A percentile compares a stretch with the other conserved stretches of the same genome.
Evolutionary conservation across 2,113 vertebrate species (phyloP).

Genomic region (Pavo muticus): DNA sequence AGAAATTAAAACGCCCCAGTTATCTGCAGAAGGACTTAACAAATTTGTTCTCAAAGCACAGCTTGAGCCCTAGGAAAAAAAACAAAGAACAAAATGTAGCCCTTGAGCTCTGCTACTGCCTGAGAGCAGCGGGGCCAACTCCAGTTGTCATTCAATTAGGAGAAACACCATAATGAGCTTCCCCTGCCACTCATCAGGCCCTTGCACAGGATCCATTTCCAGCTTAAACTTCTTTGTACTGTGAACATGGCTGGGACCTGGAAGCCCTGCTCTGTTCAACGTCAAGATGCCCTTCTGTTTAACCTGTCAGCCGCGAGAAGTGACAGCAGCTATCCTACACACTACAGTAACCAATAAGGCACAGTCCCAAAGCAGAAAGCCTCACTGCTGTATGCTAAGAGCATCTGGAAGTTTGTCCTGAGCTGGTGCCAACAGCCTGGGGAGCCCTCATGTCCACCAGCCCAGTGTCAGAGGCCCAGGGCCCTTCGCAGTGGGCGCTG

Average conservation of each 20-base stretch:
- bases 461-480: fast-evolving
- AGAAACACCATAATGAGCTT: not conserved
- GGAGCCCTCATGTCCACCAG: not conserved
- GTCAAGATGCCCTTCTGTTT: not conserved
- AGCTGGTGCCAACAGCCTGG: fast-evolving
- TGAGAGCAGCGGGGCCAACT: fast-evolving
- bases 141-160: not conserved
- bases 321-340: not conserved
- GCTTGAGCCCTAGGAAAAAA: not conserved
- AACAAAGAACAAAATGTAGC: fast-evolving
- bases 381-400: fast-evolving
- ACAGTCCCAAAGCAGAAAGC: not conserved
- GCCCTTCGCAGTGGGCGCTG: not conserved
- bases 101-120: not conserved
- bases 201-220: not conserved
- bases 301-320: not conserved
- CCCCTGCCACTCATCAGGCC: not conserved
- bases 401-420: not conserved
- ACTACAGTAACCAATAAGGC: not conserved
- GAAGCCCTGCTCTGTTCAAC: not conserved
- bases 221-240: not conserved
- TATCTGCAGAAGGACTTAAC: not conserved
- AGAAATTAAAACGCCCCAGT: not conserved
- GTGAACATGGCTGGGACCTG: not conserved
- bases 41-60: not conserved